phyloP scores from a whole-genome alignment of 2,113 vertebrate species.

The Stercorarius parasiticus region DNA sequence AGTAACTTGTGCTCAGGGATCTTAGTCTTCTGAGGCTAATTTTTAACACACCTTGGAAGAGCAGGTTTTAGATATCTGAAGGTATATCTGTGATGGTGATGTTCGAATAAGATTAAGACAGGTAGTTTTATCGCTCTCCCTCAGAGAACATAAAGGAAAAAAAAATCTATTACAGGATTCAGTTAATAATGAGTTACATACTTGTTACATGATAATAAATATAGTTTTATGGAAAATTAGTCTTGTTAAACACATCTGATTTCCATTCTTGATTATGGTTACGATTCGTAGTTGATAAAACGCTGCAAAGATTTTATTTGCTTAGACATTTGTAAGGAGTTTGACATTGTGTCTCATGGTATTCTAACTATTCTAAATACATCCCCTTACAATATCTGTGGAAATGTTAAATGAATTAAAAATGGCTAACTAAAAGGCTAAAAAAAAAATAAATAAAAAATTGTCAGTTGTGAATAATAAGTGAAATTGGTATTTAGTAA shows the following conservation, averaged over 20 bases:
- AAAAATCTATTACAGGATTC: neutral
- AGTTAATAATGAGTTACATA: neutral
- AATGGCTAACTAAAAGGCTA: neutral
- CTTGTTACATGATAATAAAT: neutral
- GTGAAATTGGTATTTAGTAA: neutral
- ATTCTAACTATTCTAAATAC: neutral
- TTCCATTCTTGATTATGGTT: neutral
- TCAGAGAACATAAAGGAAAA: neutral
- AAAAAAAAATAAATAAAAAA: neutral
- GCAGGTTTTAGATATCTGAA: neutral
- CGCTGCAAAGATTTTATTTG: neutral
- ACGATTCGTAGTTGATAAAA: neutral
- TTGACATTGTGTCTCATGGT: neutral
- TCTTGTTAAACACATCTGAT: neutral
- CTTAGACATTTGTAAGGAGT: neutral
- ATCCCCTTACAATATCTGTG: neutral
- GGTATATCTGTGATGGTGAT: neutral
- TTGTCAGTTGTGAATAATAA: neutral
- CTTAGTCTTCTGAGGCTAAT: conserved; percentile 1
- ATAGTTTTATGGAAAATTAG: neutral
- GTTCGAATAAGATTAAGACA: neutral
- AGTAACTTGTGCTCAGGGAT: neutral
- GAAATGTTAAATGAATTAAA: neutral
- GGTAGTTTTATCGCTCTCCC: neutral
- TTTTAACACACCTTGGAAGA: conserved; percentile 23